phyloP scores from a whole-genome alignment of 2,797 vertebrate species.

The Hypotaenidia philippensis region DNA sequence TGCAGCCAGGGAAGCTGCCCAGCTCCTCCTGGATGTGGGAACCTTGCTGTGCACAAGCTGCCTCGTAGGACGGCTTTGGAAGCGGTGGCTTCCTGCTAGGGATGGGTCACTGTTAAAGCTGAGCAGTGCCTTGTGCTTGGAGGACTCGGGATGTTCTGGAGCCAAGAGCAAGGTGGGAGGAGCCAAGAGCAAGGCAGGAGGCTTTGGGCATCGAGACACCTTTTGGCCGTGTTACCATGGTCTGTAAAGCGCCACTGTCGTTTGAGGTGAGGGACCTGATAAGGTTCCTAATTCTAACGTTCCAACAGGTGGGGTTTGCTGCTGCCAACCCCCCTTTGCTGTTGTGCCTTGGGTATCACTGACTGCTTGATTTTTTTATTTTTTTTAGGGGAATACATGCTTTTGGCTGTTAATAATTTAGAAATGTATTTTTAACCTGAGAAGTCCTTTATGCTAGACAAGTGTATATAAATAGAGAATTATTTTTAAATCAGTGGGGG shows the following conservation, averaged over 20 bases:
- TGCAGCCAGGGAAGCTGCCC: background rate
- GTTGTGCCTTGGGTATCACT: constrained; percentile 12
- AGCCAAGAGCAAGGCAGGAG: background rate
- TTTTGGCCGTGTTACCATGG: background rate
- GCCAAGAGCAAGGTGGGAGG: background rate
- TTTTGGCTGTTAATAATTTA: constrained; percentile 3
- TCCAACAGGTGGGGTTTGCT: background rate
- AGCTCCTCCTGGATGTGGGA: background rate
- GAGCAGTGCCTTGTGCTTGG: background rate
- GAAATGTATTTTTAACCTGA: background rate
- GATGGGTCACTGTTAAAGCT: background rate
- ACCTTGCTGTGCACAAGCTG: background rate
- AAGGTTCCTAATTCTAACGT: background rate
- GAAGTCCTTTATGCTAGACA: constrained; percentile 3
- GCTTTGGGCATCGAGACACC: background rate
- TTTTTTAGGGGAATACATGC: background rate
- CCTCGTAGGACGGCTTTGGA: background rate
- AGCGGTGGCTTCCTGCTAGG: background rate
- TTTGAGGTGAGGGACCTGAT: background rate
- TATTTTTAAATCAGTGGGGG: constrained; percentile 29
- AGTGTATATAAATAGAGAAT: background rate
- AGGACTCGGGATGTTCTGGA: background rate
- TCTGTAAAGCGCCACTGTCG: background rate
- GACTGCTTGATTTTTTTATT: background rate
- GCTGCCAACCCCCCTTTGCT: background rate